Evolutionary conservation across 2,888 invertebrate genomes (phyloP).

Genomic region (Gymnoscelis rufifasciata): DNA sequence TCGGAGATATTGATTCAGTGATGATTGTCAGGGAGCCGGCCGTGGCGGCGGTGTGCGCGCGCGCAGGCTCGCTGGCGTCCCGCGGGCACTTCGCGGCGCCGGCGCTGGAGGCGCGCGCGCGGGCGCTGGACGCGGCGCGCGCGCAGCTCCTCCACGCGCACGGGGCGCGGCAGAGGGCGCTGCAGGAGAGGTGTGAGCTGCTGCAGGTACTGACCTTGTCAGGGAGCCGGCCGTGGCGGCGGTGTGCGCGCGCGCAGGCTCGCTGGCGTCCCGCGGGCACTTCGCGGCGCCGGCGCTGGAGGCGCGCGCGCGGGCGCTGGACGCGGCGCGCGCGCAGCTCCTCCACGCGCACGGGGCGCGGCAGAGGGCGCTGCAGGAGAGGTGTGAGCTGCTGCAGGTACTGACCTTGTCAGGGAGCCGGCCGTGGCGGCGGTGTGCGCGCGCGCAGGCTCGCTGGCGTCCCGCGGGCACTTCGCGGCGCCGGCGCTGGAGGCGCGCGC

Average conservation of each 20-base stretch:
- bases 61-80: constrained; percentile 88
- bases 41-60: constrained; percentile 84
- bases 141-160: constrained; percentile 84
- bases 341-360: constrained; percentile 85
- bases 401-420: constrained; percentile 51
- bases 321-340: constrained; percentile 82
- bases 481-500: constrained; percentile 84
- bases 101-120: constrained; percentile 83
- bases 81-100: constrained; percentile 91
- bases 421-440: constrained; percentile 85
- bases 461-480: constrained; percentile 91
- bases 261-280: no score
- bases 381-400: constrained; percentile 54
- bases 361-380: constrained; percentile 81
- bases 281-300: no score
- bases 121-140: constrained; percentile 84
- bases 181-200: constrained; percentile 71
- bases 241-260: no score
- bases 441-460: constrained; percentile 87
- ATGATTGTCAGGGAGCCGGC: constrained; percentile 85
- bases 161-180: constrained; percentile 83
- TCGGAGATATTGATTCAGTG: no score
- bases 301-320: constrained; percentile 82
- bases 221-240: no score
- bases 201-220: constrained; percentile 41